These are phyloP conservation scores for Lacanobia wlatinum DNA, from an alignment of 2,888 invertebrate genomes.

Conservation along the genomic window DNA sequence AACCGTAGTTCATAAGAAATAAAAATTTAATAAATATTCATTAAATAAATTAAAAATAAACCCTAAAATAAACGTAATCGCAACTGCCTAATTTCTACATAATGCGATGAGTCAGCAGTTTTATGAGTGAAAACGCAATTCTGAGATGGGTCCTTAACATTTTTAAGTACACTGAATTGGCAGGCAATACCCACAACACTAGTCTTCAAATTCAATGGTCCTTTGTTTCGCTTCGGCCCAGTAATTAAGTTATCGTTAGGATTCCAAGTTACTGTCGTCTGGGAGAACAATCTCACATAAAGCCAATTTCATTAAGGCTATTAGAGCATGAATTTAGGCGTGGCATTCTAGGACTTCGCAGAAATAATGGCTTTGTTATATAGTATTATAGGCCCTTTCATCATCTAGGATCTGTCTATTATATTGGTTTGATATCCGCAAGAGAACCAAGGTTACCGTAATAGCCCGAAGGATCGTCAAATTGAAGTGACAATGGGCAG, in stretches of 20 bases:
- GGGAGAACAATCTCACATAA: constrained; percentile 38
- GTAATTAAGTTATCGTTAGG: constrained; percentile 50
- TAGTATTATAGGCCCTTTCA: not conserved
- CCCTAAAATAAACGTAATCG: too few species aligned
- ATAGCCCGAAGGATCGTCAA: too few species aligned
- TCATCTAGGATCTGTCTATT: not conserved
- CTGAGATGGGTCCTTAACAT: too few species aligned
- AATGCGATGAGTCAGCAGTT: too few species aligned
- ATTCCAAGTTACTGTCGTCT: constrained; percentile 31
- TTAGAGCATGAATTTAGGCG: constrained; percentile 43
- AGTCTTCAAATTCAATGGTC: constrained; percentile 26
- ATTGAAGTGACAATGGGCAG: too few species aligned
- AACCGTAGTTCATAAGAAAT: too few species aligned
- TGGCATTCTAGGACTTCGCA: constrained; percentile 26
- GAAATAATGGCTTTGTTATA: constrained; percentile 6
- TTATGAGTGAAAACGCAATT: too few species aligned
- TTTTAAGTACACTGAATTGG: not conserved
- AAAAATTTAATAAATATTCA: too few species aligned
- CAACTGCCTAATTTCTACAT: too few species aligned
- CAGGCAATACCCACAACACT: not conserved
- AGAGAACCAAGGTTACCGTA: too few species aligned
- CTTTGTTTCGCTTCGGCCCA: constrained; percentile 35
- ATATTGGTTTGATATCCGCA: not conserved
- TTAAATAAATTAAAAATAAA: too few species aligned
- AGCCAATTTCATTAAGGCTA: constrained; percentile 51